phyloP scores from a whole-genome alignment of 2,797 vertebrate genomes.

The Cirrhinus molitorella region DNA sequence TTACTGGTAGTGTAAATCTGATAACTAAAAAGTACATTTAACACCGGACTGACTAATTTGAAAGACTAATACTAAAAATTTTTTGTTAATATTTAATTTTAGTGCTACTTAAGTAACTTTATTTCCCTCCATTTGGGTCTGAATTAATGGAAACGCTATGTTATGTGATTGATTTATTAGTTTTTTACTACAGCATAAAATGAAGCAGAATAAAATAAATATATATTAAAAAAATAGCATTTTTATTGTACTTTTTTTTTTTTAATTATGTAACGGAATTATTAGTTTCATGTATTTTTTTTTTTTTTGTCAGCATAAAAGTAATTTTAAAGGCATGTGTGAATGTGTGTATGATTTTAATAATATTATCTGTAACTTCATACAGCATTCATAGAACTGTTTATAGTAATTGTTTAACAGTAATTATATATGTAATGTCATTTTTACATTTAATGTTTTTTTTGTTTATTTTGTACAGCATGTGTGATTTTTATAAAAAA shows the following conservation, averaged over 20 bases:
- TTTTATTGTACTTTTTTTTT: neutral
- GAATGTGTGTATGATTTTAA: too few relatives aligned
- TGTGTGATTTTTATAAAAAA: neutral
- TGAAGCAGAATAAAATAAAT: neutral
- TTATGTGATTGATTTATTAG: neutral
- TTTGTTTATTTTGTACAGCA: neutral
- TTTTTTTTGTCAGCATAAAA: too few relatives aligned
- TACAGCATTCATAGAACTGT: too few relatives aligned
- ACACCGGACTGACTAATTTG: too few relatives aligned
- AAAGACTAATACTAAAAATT: too few relatives aligned
- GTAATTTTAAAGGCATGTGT: too few relatives aligned
- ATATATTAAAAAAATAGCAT: neutral
- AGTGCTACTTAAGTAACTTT: neutral
- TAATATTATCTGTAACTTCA: neutral
- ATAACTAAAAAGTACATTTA: too few relatives aligned
- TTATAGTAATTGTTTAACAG: neutral
- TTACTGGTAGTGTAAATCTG: too few relatives aligned
- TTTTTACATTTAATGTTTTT: neutral
- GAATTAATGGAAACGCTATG: neutral
- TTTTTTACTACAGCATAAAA: neutral
- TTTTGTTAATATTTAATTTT: too few relatives aligned
- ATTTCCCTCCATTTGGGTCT: neutral
- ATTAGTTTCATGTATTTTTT: too few relatives aligned
- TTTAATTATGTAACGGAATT: neutral
- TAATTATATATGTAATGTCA: neutral